Evolutionary conservation across 1,140 invertebrate species (phyloP), one percentile per base, ranked within the genome.

Genomic region (Drosophila asahinai): DNA sequence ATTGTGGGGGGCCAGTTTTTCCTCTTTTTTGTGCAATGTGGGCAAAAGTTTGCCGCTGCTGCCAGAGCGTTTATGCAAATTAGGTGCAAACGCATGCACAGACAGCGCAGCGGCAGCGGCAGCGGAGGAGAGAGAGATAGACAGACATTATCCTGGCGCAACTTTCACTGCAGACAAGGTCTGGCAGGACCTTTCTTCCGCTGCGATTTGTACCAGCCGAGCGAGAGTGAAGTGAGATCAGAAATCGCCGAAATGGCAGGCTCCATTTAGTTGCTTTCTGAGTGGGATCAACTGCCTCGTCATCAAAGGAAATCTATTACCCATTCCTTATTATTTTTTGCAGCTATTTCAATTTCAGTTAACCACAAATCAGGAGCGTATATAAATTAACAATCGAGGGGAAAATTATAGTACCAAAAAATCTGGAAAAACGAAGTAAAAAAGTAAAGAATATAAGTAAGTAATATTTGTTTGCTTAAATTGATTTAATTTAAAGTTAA

Each of bases 11-110:
- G 58, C 38, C 58, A 66, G 66, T 71, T 81, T 82, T 89, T 77
- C 65, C 68, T 75, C 54, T 55, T 66, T 81, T 83, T 83, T 89
- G 84, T 84, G 84, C 84, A 87, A 89, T 87, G 84, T 87, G 84
- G 81, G 84, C 84, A 90, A 90, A 90, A 89, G 81, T 90, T 90
- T 80, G 71, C 57, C 77, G 75, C 72, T 79, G 79, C 84, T 87
- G 81, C 67, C 86, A 90, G 81, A 90, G 76, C 86, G 76, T 90
- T 90, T 90, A 90, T 90, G 86, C 86, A 90, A 90, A 90, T 90
- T 68, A 90, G 86, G 71, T 90, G 86, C 79, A 90, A 90, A 90
- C 86, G 81, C 86, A 90, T 86, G 76, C 86, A 90, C 82, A 66
- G 60, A 49, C 65, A 77, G 36, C n/a, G 51, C 33, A 48, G 55